Percentiles rank a stretch among this genome's conserved stretches.
Evolutionary conservation across 2,113 vertebrate genomes (phyloP).

Genomic region (Cryptomyrus ogoouensis): DNA sequence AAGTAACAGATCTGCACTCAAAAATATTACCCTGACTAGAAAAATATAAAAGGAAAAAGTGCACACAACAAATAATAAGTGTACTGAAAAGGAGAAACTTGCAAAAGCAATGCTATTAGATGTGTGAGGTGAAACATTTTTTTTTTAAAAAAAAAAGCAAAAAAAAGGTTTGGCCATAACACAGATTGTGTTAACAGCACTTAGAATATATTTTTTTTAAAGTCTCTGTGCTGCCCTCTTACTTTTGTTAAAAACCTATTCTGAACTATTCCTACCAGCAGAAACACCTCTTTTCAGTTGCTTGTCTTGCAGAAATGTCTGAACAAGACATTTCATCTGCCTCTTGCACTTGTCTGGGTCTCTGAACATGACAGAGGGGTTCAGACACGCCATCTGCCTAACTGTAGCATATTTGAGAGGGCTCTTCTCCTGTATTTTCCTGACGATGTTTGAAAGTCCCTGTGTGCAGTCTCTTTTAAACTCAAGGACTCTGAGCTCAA

Average conservation of each 20-base stretch:
- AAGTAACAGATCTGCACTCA: too few relatives aligned
- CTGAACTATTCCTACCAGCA: constrained; percentile 25
- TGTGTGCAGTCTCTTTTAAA: constrained; percentile 31
- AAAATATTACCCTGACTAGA: too few relatives aligned
- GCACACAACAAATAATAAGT: too few relatives aligned
- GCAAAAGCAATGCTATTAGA: too few relatives aligned
- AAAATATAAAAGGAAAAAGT: too few relatives aligned
- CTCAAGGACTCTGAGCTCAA: constrained; percentile 25
- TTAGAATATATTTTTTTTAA: neutral
- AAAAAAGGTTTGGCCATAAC: too few relatives aligned
- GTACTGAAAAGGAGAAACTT: too few relatives aligned
- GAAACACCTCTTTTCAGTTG: constrained; percentile 25
- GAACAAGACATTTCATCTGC: constrained; percentile 21
- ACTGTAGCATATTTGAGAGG: constrained; percentile 25
- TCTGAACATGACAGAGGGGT: constrained; percentile 28
- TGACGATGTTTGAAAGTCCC: constrained; percentile 24
- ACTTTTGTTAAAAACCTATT: constrained; percentile 14
- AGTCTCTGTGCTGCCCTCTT: neutral
- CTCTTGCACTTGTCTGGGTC: constrained; percentile 22
- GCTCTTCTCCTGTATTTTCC: constrained; percentile 29
- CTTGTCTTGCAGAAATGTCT: constrained; percentile 24
- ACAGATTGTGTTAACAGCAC: too few relatives aligned
- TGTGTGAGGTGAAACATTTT: too few relatives aligned
- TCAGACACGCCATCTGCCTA: constrained; percentile 26
- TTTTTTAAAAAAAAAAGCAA: too few relatives aligned